Conservation (phyloP, 2,888 invertebrate species). For the Ectemnius cavifrons region DNA sequence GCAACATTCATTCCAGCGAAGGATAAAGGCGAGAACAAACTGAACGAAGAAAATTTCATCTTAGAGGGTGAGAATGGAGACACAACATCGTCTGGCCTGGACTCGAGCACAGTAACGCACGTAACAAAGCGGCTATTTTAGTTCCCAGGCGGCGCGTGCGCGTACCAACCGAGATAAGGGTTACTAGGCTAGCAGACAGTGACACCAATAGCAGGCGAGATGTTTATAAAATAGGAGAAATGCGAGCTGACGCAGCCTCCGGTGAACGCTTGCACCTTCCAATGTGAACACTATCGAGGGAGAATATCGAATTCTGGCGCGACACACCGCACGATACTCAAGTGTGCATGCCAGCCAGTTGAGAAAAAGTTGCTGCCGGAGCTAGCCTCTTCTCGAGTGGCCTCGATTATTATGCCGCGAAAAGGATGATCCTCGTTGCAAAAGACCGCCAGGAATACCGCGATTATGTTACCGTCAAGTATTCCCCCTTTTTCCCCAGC, state of each 20-base stretch:
- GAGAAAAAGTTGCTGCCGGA: neutral
- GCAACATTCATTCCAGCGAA: no score
- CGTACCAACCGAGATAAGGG: neutral
- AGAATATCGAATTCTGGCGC: constrained; percentile 8
- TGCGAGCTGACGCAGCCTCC: neutral
- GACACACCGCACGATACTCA: neutral
- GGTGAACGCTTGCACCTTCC: neutral
- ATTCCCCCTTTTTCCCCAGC: no score
- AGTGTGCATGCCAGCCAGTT: constrained; percentile 10
- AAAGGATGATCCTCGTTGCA: constrained; percentile 5
- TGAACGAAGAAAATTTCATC: no score
- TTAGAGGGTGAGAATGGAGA: no score
- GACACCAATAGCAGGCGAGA: neutral
- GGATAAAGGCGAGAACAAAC: no score
- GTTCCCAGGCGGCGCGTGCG: neutral
- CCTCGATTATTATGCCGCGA: constrained; percentile 13
- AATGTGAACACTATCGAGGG: constrained; percentile 2
- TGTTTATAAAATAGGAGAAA: neutral
- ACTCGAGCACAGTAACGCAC: no score
- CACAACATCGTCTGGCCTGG: no score
- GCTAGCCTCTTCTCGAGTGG: constrained; percentile 7
- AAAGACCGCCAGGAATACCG: neutral
- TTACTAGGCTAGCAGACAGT: constrained; percentile 9
- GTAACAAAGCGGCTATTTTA: constrained; percentile 1
- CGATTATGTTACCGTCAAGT: no score